phyloP scores from a whole-genome alignment of 2,888 invertebrate genomes.

The Acleris literana region DNA sequence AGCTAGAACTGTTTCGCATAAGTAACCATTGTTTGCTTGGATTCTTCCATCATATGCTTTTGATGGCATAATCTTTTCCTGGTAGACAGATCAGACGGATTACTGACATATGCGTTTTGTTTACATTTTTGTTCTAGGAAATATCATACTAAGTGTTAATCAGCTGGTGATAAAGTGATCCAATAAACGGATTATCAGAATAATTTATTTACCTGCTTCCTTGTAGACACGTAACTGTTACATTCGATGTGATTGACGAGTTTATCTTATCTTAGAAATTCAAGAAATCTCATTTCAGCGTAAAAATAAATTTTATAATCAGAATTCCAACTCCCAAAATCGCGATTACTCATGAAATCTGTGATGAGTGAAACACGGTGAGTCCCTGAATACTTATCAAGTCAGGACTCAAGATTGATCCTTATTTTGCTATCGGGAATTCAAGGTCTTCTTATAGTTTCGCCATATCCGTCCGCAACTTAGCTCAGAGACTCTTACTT shows the following conservation, averaged over 20 bases:
- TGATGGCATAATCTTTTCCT: slow-evolving; percentile 39
- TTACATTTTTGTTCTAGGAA: slow-evolving; percentile 33
- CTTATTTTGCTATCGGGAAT: too few relatives aligned
- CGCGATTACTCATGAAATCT: too few relatives aligned
- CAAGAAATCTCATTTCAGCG: slow-evolving; percentile 13
- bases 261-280: slow-evolving; percentile 22
- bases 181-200: slow-evolving; percentile 12
- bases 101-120: slow-evolving; percentile 30
- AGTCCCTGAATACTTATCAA: too few relatives aligned
- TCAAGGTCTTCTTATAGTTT: too few relatives aligned
- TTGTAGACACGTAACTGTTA: slow-evolving; percentile 4
- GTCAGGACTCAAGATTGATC: too few relatives aligned
- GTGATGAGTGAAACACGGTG: too few relatives aligned
- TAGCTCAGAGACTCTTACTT: too few relatives aligned
- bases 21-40: slow-evolving; percentile 6
- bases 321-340: not conserved
- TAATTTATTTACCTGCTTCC: slow-evolving; percentile 18
- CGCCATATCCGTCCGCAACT: too few relatives aligned
- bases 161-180: slow-evolving; percentile 18
- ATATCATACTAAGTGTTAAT: slow-evolving; percentile 18
- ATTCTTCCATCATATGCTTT: slow-evolving; percentile 14
- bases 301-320: not conserved
- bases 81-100: slow-evolving; percentile 37
- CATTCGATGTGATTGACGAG: slow-evolving; percentile 2
- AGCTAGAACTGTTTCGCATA: not conserved